phyloP scores from a whole-genome alignment of 1,140 invertebrate species.

The Bombus waltoni region DNA sequence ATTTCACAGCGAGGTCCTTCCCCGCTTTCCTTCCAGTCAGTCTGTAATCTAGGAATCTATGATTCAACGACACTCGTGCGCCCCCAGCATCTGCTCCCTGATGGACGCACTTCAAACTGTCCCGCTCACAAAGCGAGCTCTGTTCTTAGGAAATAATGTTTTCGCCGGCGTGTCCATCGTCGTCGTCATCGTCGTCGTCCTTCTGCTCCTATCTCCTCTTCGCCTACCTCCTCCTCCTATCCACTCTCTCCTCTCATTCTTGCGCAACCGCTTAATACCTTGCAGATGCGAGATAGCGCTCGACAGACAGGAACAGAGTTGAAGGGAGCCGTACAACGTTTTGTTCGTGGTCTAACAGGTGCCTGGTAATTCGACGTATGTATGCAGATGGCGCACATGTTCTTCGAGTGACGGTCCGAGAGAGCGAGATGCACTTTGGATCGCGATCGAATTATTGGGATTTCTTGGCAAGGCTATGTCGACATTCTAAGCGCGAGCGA shows the following conservation, averaged over 20 bases:
- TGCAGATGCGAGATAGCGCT: slow-evolving; percentile 28
- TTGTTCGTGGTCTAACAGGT: slow-evolving; percentile 40
- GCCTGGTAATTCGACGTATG: slow-evolving; percentile 19
- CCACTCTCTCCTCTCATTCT: neutral
- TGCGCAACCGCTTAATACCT: slow-evolving; percentile 39
- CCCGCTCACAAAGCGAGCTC: slow-evolving; percentile 61
- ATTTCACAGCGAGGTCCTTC: slow-evolving; percentile 61
- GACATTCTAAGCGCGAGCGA: neutral
- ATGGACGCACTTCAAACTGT: slow-evolving; percentile 66
- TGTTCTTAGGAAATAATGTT: slow-evolving; percentile 67
- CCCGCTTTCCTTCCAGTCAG: slow-evolving; percentile 61
- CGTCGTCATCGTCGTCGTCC: neutral
- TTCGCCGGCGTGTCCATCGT: slow-evolving; percentile 31
- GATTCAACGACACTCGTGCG: slow-evolving; percentile 75
- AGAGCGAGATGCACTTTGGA: neutral
- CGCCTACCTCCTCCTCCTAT: too few species aligned
- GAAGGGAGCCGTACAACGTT: neutral
- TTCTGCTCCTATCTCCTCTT: neutral
- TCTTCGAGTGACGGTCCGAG: neutral
- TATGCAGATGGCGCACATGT: neutral
- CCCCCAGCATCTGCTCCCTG: slow-evolving; percentile 71
- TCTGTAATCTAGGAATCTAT: slow-evolving; percentile 76
- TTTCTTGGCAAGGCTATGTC: neutral
- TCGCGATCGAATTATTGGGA: neutral
- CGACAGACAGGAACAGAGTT: neutral